Evolutionary conservation across 2,888 invertebrate species (phyloP).

Genomic region (Hyposoter dolosus): DNA sequence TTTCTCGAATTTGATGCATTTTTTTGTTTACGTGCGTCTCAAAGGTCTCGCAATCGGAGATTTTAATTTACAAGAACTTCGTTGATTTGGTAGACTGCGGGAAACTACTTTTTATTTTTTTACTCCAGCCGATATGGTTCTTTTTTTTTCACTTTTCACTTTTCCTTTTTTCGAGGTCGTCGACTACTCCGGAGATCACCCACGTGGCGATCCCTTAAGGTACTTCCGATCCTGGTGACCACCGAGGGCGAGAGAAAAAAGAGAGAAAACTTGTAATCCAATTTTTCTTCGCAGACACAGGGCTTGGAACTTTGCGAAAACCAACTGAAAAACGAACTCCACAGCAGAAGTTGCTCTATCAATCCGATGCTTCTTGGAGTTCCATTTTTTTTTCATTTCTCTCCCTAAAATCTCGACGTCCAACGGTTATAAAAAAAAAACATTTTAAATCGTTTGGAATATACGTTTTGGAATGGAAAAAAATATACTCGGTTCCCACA

Average conservation of each 20-base stretch:
- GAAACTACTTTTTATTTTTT: not conserved
- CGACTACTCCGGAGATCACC: not conserved
- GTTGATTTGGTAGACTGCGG: not conserved
- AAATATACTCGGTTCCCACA: not conserved
- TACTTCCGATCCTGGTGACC: not conserved
- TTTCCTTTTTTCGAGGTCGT: conserved; percentile 2
- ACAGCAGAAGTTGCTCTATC: not conserved
- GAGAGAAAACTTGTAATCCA: conserved; percentile 7
- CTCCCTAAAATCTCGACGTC: not conserved
- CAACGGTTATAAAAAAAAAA: not conserved
- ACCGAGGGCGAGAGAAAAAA: not conserved
- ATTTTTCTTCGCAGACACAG: conserved; percentile 12
- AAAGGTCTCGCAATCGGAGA: too few species aligned
- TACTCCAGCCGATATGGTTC: not conserved
- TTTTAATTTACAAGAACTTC: too few species aligned
- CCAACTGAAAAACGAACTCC: conserved; percentile 1
- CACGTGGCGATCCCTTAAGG: not conserved
- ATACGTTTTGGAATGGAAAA: not conserved
- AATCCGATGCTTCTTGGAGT: not conserved
- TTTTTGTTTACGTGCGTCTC: too few species aligned
- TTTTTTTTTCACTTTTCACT: not conserved
- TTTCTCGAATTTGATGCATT: too few species aligned
- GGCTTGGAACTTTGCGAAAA: conserved; percentile 1
- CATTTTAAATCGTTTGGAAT: not conserved
- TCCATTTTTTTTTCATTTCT: not conserved